These are phyloP conservation scores for Bathynomus jamesi DNA, from an alignment of 1,140 invertebrate species.

Conservation along the genomic window DNA sequence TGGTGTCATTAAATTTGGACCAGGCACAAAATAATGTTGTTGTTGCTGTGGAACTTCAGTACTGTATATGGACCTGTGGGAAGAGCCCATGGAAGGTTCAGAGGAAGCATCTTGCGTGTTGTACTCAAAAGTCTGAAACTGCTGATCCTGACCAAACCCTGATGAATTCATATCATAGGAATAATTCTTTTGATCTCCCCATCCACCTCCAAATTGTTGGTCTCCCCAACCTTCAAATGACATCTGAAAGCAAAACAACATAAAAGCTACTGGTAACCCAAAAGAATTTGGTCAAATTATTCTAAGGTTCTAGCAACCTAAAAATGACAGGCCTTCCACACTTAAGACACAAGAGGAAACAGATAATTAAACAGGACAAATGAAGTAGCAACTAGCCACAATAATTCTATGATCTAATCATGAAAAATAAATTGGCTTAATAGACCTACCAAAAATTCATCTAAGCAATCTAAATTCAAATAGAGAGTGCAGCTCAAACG, in stretches of 20 bases:
- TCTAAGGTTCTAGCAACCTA: too few relatives aligned
- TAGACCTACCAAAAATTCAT: too few relatives aligned
- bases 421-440: too few relatives aligned
- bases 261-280: too few relatives aligned
- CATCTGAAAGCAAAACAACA: background rate
- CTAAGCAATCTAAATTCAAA: too few relatives aligned
- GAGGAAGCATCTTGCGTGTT: background rate
- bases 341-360: too few relatives aligned
- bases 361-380: too few relatives aligned
- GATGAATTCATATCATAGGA: background rate
- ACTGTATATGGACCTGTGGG: background rate
- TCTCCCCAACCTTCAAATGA: background rate
- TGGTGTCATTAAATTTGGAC: conserved; percentile 8
- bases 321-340: too few relatives aligned
- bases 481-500: too few relatives aligned
- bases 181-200: background rate
- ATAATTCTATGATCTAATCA: too few relatives aligned
- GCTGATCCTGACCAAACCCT: conserved; percentile 34
- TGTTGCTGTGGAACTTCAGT: conserved; percentile 12
- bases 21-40: conserved; percentile 30
- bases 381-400: too few relatives aligned
- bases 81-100: background rate
- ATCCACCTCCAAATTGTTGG: background rate
- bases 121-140: conserved; percentile 36
- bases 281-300: too few relatives aligned